Conservation (phyloP, 2,797 vertebrate species). For the Borostomias antarcticus region DNA sequence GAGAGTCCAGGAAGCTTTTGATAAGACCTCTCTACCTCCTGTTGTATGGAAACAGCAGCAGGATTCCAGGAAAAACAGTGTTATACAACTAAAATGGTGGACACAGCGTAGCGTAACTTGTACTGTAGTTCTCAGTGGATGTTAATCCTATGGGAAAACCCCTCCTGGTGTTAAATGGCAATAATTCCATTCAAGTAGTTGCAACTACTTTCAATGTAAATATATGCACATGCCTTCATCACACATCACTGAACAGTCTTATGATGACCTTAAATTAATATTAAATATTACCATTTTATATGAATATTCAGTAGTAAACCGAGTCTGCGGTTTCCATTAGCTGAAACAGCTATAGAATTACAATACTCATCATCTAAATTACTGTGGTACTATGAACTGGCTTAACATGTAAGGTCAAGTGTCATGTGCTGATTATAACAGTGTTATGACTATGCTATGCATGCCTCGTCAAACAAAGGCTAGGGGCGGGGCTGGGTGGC, state of each 20-base stretch:
- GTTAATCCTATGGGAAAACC: constrained; percentile 30
- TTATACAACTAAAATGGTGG: constrained; percentile 32
- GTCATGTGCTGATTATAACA: constrained; percentile 45
- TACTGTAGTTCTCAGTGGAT: constrained; percentile 26
- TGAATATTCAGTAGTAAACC: neutral
- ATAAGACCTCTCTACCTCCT: constrained; percentile 31
- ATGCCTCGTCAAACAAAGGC: constrained; percentile 55
- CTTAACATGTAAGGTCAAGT: constrained; percentile 51
- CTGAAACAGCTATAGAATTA: constrained; percentile 22
- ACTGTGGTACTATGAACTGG: constrained; percentile 35
- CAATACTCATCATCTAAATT: neutral
- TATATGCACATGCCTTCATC: constrained; percentile 1
- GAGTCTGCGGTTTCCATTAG: constrained; percentile 8
- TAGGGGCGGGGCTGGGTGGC: constrained; percentile 60
- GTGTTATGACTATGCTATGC: constrained; percentile 24
- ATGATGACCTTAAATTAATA: constrained; percentile 18
- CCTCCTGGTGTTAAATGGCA: constrained; percentile 30
- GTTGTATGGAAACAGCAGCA: neutral
- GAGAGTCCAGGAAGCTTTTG: constrained; percentile 34
- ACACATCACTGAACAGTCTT: neutral
- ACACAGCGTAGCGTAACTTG: constrained; percentile 27
- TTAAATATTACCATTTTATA: constrained; percentile 14
- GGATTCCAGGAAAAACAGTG: constrained; percentile 20
- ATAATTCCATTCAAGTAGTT: constrained; percentile 8
- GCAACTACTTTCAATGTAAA: neutral